Evolutionary conservation across 1,140 invertebrate species (phyloP).

Genomic region (Pseudomyrmex flavicornis): DNA sequence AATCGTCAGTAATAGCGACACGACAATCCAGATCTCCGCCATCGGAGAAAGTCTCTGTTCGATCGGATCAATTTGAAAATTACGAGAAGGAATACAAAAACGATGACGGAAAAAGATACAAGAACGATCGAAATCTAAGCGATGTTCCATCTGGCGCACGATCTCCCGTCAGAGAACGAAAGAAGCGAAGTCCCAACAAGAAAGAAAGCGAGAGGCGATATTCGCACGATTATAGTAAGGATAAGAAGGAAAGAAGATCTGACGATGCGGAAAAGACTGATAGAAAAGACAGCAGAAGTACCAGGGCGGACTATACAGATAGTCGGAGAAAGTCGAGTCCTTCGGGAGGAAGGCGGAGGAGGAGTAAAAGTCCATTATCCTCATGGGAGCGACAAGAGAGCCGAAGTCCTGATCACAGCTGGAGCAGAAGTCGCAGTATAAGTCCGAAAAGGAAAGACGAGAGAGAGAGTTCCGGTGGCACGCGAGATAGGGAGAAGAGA

Average conservation of each 20-base stretch:
- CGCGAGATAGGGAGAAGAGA: constrained; percentile 58
- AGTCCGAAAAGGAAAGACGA: constrained; percentile 80
- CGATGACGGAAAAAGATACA: constrained; percentile 55
- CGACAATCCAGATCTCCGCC: constrained; percentile 40
- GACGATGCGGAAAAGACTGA: constrained; percentile 72
- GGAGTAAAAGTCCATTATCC: constrained; percentile 72
- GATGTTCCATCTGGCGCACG: constrained; percentile 4
- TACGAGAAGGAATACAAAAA: constrained; percentile 27
- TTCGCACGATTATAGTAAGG: constrained; percentile 71
- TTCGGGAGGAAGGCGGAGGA: constrained; percentile 67
- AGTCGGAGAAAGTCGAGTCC: constrained; percentile 75
- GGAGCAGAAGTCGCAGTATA: constrained; percentile 80
- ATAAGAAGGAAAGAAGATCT: constrained; percentile 71
- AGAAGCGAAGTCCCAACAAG: constrained; percentile 71
- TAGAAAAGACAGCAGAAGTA: constrained; percentile 64
- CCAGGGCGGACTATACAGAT: constrained; percentile 66
- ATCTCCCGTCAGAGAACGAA: constrained; percentile 64
- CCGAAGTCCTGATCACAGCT: constrained; percentile 75
- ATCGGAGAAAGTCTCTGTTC: constrained; percentile 34
- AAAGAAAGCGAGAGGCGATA: constrained; percentile 72
- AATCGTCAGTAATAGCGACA: constrained; percentile 32
- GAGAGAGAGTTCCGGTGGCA: constrained; percentile 52
- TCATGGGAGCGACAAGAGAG: constrained; percentile 78
- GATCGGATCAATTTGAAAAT: constrained; percentile 44
- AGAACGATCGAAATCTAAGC: neutral